Evolutionary conservation across 2,888 invertebrate species (phyloP), one percentile per base, ranked within the genome.

Genomic region (Agonopterix alstromeriana): DNA sequence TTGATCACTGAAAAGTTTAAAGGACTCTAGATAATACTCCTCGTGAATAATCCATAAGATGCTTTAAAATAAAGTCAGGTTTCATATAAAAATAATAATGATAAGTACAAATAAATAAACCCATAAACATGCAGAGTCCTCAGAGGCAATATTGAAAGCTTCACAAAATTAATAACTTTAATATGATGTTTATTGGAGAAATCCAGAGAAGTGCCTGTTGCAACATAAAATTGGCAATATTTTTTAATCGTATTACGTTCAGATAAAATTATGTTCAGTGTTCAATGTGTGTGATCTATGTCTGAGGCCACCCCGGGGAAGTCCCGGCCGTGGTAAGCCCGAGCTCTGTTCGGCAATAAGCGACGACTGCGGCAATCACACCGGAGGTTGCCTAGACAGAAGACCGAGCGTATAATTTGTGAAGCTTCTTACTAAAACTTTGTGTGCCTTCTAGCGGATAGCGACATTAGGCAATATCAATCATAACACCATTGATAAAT

Each of bases 121-220:
- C 65, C 70, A 70, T 65, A 73, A 68, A 73, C 62, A 67, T 70
- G 72, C 75, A 71, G 78, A 81, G 80, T 80, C 82, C 77, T 74
- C 69, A 68, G 78, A 78, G 84, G 84, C 78, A 75, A 78, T 79
- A 78, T 71, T 70, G 70, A 77, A 81, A 73, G 78, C 77, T 82
- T 82, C 83, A 84, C 79, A 80, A 74, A 81, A 74, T 73, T 69
- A 65, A 73, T 80, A 77, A 79, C 74, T 36, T 82, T 81, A 80
- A 77, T 84, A 86, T 81, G 82, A 84, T 81, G 82, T 85, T 82
- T 86, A 87, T 86, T 86, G 87, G 87, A 87, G 87, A 73, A 85
- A 86, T 87, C 87, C 86, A 86, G 85, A 83, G 65, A 87, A 87
- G 87, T 87, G 87, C 87, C 87, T 87, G 85, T 86, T 85, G 86